Base-by-base conservation (phyloP, 2,888 invertebrate species). In the Gryllus longicercus region DNA sequence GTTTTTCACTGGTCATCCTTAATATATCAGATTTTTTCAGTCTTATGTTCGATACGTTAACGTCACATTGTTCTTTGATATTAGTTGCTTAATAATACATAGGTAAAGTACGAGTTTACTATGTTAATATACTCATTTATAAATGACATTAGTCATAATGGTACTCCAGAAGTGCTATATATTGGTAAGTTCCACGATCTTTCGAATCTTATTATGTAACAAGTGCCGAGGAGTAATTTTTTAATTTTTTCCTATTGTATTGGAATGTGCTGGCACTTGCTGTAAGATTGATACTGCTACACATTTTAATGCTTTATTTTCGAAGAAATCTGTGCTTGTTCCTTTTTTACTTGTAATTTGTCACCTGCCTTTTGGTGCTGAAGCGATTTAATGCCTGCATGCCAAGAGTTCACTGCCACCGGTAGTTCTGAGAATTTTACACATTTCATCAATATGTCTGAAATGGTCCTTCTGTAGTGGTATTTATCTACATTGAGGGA, bases 301-400 rank as follows among this genome's bases (percentile, higher is more conserved):
- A 63, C 63, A 63, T 63, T 63, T 63, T 18, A 63, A 18, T 63
- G 63, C 63, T 63, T 63, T 63, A 18, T 18, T 63, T 63, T 63
- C 63, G 63, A 63, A 18, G 63, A 63, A 14, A 63, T 38, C 38
- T 63, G 63, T 63, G 63, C 63, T 63, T 63, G 63, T 63, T 63
- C 63, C 63, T 63, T n/a, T 18, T 63, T 14, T 63, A 63, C 63
- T n/a, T 63, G 63, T 18, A 38, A 38, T 38, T 38, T 63, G 63
- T 18, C 63, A 63, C 63, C 63, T 63, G 63, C 38, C 38, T 38
- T 38, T 38, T 38, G 38, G 38, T 38, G 38, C 63, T 63, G 8
- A 63, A 63, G 63, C n/a, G 63, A 63, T 63, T 63, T 63, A 63
- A 63, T 63, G 63, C 63, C 63, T 63, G 63, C 63, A 63, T 63